Percentiles rank a stretch among this genome's conserved stretches.
Conservation (phyloP, 2,113 vertebrate genomes). For the Conger conger region DNA sequence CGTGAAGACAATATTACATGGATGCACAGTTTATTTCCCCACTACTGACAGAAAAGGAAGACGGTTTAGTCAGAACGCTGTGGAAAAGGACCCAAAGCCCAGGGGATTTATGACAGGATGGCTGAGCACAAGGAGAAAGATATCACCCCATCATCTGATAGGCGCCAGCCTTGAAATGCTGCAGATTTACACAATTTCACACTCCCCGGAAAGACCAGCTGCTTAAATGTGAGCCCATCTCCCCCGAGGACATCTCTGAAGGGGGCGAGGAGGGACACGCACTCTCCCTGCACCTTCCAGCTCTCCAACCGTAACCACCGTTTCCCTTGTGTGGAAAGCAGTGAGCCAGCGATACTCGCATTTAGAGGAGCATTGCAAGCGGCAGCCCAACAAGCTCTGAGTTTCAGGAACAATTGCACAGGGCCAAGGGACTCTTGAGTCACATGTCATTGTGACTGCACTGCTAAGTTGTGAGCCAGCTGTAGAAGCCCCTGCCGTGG, state of each 20-base stretch:
- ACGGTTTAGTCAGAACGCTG: not conserved
- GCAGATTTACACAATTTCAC: constrained; percentile 24
- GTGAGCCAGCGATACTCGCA: not conserved
- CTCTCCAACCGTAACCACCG: too few species aligned
- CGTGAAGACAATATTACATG: not conserved
- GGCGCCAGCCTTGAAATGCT: not conserved
- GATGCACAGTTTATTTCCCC: not conserved
- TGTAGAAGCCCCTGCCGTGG: not conserved
- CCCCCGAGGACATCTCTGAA: constrained; percentile 12
- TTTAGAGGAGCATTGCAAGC: not conserved
- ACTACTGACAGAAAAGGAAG: not conserved
- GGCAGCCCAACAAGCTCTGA: not conserved
- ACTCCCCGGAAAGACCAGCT: constrained; percentile 27
- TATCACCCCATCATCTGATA: constrained; percentile 12
- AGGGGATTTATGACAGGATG: not conserved
- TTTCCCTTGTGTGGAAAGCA: not conserved
- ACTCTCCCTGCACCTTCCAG: too few species aligned
- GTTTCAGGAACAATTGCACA: not conserved
- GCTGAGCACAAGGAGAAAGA: constrained; percentile 5
- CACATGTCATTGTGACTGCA: not conserved
- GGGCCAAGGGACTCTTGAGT: not conserved
- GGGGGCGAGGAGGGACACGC: constrained; percentile 1
- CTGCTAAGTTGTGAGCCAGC: not conserved
- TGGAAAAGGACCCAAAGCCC: not conserved
- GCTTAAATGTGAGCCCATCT: constrained; percentile 21